phyloP scores from a whole-genome alignment of 2,113 vertebrate genomes.

The Sturnira hondurensis region DNA sequence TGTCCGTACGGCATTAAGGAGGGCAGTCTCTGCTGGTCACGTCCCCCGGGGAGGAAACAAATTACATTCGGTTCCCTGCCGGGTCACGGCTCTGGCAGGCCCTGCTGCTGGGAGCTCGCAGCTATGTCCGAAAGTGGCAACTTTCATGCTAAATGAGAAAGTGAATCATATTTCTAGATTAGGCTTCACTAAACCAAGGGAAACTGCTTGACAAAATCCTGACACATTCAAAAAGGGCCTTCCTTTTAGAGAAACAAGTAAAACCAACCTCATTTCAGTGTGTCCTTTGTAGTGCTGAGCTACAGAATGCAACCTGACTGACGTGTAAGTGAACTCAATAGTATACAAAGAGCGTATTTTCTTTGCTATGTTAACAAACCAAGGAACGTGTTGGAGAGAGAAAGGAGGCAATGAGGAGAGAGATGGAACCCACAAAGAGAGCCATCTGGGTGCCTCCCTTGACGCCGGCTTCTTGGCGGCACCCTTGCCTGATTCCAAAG shows the following conservation, averaged over 20 bases:
- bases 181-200: slow-evolving; percentile 4
- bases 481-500: neutral
- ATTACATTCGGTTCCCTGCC: slow-evolving; percentile 22
- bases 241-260: neutral
- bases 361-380: neutral
- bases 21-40: neutral
- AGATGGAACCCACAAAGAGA: neutral
- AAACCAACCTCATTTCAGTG: neutral
- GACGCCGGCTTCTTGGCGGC: neutral
- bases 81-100: neutral
- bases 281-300: neutral
- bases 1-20: neutral
- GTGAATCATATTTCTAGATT: neutral
- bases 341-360: neutral
- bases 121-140: neutral
- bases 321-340: neutral
- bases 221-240: neutral
- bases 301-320: neutral
- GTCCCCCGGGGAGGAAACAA: slow-evolving; percentile 19
- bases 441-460: neutral
- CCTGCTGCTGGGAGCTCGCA: neutral
- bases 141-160: neutral
- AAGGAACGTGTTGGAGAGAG: neutral
- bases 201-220: slow-evolving; percentile 21
- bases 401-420: neutral